Evolutionary conservation across 1,140 invertebrate species (phyloP), one percentile per base, ranked within the genome.

Genomic region (Teleopsis dalmanni): DNA sequence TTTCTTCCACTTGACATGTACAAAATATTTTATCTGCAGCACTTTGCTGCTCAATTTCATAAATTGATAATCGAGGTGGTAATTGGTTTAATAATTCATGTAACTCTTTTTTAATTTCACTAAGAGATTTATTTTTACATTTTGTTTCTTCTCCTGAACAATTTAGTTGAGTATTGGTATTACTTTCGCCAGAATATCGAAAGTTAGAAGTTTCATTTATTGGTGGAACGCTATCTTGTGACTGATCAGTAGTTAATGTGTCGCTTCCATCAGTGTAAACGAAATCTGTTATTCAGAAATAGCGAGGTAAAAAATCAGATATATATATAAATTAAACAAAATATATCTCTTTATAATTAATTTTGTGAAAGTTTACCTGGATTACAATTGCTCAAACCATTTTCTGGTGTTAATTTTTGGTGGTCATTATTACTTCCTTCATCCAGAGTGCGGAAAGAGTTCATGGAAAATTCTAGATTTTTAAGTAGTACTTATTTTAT

Each of bases 191-290:
- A 8, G 63, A n/a, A 63, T 22, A 44, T 43, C 2, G 38, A 51
- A 29, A 46, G 52, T 25, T 44, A 5, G 11, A 19, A 21, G 55
- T 52, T 31, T 52, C 57, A n/a, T n/a, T n/a, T n/a, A n/a, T n/a
- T n/a, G n/a, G n/a, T n/a, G n/a, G n/a, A n/a, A 43, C 49, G 46
- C 60, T 63, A 22, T 63, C 60, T 4, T 45, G 55, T 16, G 62
- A 65, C 14, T 49, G 63, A 9, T 67, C 64, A 19, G 64, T 62
- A n/a, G 64, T 64, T 3, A 54, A 45, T 6, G 64, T 62, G 43
- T 67, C 64, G 40, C 64, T 67, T n/a, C n/a, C n/a, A n/a, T n/a
- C n/a, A n/a, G n/a, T n/a, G n/a, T n/a, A n/a, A n/a, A n/a, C n/a
- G n/a, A n/a, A n/a, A n/a, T n/a, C n/a, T n/a, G n/a, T n/a, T n/a